These are phyloP conservation scores for Manacus vitellinus DNA, from an alignment of 2,113 vertebrate species.

Conservation along the genomic window DNA sequence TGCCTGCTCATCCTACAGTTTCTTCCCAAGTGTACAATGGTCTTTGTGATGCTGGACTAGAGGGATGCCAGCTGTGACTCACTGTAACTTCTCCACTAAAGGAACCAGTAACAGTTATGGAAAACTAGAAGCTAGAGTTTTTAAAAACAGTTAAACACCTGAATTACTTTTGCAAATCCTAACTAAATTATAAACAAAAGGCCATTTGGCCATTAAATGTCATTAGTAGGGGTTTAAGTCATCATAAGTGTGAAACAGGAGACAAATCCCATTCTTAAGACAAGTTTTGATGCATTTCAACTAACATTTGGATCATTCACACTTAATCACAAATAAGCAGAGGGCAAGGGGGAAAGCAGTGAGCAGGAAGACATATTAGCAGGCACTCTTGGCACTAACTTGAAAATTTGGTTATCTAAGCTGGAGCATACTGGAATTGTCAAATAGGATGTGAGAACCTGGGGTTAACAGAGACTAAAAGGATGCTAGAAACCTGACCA, in stretches of 20 bases:
- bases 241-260: not conserved
- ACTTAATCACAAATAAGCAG: not conserved
- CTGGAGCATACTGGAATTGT: not conserved
- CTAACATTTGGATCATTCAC: not conserved
- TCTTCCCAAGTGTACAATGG: not conserved
- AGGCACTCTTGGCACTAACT: not conserved
- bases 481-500: not conserved
- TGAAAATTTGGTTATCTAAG: not conserved
- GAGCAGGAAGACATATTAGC: not conserved
- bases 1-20: not conserved
- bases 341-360: not conserved
- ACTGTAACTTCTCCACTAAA: not conserved
- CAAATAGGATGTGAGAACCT: not conserved
- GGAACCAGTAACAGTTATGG: fast-evolving
- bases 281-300: not conserved
- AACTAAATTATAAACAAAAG: not conserved
- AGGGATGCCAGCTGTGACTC: not conserved
- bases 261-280: not conserved
- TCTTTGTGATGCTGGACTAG: not conserved
- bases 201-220: not conserved
- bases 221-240: not conserved
- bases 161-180: not conserved
- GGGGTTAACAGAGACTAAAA: not conserved
- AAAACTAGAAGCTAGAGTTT: not conserved
- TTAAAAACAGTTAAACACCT: not conserved